Base-by-base conservation (phyloP, 2,113 vertebrate species). In the Chionomys nivalis region DNA sequence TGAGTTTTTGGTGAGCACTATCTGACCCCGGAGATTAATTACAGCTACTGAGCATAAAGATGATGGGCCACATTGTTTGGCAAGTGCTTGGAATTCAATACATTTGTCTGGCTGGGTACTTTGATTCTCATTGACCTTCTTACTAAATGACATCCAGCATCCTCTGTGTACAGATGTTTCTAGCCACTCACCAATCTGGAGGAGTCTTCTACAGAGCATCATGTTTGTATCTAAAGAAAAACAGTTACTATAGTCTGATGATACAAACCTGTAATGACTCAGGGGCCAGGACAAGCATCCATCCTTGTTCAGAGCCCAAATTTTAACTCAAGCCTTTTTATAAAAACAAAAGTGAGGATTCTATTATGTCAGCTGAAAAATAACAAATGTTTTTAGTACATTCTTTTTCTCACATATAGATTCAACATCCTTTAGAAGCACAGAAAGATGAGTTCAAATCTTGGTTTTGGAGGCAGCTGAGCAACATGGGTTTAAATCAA, bases 391-490 rank as follows among this genome's bases (percentile, higher is more conserved):
- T 31, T 49, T 24, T 89, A 68, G 31, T 66, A 6, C 17, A 49
- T 49, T 83, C 16, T 83, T 95, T 65, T 42, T 83, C 39, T 65
- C 82, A 85, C 58, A 65, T 44, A 1, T 31, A 44, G 17, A 85
- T 85, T 92, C 7, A 76, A 7, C 5, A n/a, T 61, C 13, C 93
- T 55, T 82, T 91, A 89, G 75, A 55, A 33, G 72, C 28, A 87
- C 19, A 76, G 91, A 91, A 31, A 66, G 89, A 87, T 89, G 39
- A 33, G 28, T 89, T 94, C 75, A 82, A 36, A 65, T 91, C 4
- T 6, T 73, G 7, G 3, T 47, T 89, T 55, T 63, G 0, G 0
- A 44, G 23, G 26, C 81, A 78, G 36, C 11, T 77, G 39, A 86
- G 11, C 10, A 16, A 58, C 47, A 17, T 10, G 5, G 42, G 8